phyloP scores from a whole-genome alignment of 2,888 invertebrate species.

The Cantharis rufa region DNA sequence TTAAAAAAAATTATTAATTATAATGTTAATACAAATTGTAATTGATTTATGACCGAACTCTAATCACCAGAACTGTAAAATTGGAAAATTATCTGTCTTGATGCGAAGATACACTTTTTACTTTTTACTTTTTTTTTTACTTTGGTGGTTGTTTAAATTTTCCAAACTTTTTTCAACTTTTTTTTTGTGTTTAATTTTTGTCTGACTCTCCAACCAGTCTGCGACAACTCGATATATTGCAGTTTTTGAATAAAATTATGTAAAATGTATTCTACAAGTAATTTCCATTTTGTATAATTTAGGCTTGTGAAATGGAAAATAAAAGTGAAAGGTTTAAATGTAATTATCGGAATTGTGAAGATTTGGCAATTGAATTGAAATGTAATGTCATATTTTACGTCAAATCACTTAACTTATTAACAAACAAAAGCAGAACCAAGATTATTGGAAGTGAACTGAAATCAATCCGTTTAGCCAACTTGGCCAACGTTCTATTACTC shows the following conservation, averaged over 20 bases:
- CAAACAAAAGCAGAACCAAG: conserved; percentile 27
- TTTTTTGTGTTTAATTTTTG: not conserved
- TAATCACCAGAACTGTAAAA: not conserved
- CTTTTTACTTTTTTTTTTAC: no score
- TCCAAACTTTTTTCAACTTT: not conserved
- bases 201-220: no score
- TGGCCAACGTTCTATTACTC: conserved; percentile 42
- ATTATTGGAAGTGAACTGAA: conserved; percentile 35
- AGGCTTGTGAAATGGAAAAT: not conserved
- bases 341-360: not conserved
- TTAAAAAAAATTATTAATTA: not conserved
- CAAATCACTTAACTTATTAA: conserved; percentile 33
- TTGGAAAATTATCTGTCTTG: not conserved
- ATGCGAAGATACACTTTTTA: not conserved
- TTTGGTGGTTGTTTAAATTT: no score
- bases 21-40: not conserved
- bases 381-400: conserved; percentile 26
- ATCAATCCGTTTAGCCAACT: conserved; percentile 41
- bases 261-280: not conserved
- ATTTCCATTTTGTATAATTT: not conserved
- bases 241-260: not conserved
- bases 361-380: conserved; percentile 2
- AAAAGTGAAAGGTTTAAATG: not conserved
- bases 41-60: not conserved
- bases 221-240: no score